phyloP scores from a whole-genome alignment of 2,113 vertebrate genomes.

The Lophotis ruficrista region DNA sequence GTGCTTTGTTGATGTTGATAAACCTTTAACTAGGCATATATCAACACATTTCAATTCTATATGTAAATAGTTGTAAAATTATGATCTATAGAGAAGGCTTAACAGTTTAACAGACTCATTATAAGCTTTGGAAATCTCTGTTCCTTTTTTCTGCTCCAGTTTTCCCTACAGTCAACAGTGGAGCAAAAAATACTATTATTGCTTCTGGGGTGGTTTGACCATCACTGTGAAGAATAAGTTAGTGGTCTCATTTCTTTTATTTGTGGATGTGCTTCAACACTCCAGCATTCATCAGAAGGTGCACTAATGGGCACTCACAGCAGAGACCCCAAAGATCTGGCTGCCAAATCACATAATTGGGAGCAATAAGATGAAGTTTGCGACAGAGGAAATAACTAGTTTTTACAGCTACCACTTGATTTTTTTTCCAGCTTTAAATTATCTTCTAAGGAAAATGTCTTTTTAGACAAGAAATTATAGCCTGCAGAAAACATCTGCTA shows the following conservation, averaged over 20 bases:
- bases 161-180: not conserved
- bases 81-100: not conserved
- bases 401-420: not conserved
- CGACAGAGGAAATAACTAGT: not conserved
- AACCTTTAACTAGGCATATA: not conserved
- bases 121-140: not conserved
- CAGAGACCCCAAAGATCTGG: not conserved
- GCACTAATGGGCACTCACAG: not conserved
- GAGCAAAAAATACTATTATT: not conserved
- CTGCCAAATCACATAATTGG: not conserved
- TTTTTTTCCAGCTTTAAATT: not conserved
- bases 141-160: not conserved
- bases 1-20: not conserved
- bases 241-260: not conserved
- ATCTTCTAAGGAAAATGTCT: not conserved
- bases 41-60: not conserved
- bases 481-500: not conserved
- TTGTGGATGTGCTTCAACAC: not conserved
- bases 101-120: not conserved
- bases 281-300: not conserved
- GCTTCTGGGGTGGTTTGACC: not conserved
- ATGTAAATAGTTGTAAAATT: not conserved
- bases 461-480: slow-evolving; percentile 10
- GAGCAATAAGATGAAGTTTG: not conserved
- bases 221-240: not conserved